phyloP scores from a whole-genome alignment of 2,113 vertebrate species.

The Cryptotis parvus region DNA sequence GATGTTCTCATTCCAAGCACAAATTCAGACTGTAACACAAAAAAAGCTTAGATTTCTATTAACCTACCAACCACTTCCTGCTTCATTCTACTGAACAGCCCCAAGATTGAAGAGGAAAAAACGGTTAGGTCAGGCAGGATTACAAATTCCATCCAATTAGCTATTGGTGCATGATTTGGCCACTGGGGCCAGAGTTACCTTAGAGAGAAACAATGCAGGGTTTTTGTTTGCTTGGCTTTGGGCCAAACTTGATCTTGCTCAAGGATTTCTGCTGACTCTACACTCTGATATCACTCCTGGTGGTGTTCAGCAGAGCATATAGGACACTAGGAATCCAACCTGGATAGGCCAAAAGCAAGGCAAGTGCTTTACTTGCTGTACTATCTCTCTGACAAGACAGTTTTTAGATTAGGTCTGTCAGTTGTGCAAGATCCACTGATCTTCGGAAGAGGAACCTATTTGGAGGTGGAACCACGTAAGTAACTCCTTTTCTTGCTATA shows the following conservation, averaged over 20 bases:
- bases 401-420: background rate
- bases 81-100: conserved; percentile 17
- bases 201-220: background rate
- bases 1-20: background rate
- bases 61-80: background rate
- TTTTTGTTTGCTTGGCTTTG: too few relatives aligned
- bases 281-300: too few relatives aligned
- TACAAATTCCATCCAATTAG: background rate
- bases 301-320: too few relatives aligned
- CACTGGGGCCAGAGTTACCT: background rate
- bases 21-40: background rate
- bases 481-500: background rate
- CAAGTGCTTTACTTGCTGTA: too few relatives aligned
- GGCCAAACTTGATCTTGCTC: too few relatives aligned
- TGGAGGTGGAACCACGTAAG: conserved; percentile 30
- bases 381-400: background rate
- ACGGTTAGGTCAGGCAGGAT: background rate
- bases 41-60: conserved; percentile 26
- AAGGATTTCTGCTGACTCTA: too few relatives aligned
- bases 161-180: background rate
- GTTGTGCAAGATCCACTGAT: background rate
- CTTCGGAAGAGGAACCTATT: conserved; percentile 52
- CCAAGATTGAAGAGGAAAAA: background rate
- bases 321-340: too few relatives aligned
- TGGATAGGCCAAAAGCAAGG: too few relatives aligned